phyloP scores from a whole-genome alignment of 30 jellyfish, hydroid and myxozoan genomes.

The Rhopilema esculentum region DNA sequence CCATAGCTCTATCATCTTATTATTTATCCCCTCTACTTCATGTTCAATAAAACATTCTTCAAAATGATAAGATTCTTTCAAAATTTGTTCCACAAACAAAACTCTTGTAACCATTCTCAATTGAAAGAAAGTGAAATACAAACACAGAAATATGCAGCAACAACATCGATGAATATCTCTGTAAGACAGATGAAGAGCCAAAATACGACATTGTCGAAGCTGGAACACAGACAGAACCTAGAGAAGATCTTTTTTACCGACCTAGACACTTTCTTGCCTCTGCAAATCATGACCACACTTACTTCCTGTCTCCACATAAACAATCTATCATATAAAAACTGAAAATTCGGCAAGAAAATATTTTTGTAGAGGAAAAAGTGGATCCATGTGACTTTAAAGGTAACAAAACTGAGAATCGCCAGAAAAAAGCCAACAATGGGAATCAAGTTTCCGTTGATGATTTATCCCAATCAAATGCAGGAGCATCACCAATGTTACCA shows the following conservation, averaged over 20 bases:
- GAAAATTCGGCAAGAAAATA: not conserved
- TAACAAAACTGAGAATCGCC: not conserved
- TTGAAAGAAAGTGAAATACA: not conserved
- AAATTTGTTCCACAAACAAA: not conserved
- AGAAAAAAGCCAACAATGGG: not conserved
- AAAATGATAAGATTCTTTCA: not conserved
- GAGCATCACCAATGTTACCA: no score
- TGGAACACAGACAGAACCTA: not conserved
- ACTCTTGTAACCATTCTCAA: not conserved
- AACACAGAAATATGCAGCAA: not conserved
- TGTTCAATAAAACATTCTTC: not conserved
- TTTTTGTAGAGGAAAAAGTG: not conserved
- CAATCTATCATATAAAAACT: no score
- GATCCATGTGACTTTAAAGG: not conserved
- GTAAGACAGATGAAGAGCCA: not conserved
- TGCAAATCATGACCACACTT: conserved; percentile 4
- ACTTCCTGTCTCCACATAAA: conserved; percentile 7
- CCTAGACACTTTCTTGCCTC: conserved; percentile 15
- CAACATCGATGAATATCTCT: not conserved
- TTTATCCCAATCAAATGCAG: no score
- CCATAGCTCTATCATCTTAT: not conserved
- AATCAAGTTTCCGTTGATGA: no score
- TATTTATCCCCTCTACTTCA: not conserved
- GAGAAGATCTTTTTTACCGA: not conserved
- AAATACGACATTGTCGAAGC: not conserved